Base-by-base conservation (phyloP, 2,888 invertebrate species). In the Cantharis lateralis region DNA sequence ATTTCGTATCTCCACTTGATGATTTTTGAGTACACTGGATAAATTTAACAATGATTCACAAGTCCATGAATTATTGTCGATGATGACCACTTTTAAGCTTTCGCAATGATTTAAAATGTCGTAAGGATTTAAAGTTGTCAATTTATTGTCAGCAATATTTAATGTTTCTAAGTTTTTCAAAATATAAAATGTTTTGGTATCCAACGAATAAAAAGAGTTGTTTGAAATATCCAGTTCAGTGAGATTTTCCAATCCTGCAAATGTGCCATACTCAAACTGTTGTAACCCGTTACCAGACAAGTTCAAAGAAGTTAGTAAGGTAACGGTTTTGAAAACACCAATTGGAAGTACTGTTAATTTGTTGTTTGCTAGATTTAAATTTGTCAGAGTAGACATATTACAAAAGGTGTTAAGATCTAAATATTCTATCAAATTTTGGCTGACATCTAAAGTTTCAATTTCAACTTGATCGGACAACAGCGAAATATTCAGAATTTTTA, bases 361-460 rank as follows among this genome's bases (percentile, higher is more conserved):
- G 15, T 73, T 73, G 10, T 73, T 68, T 62, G 68, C 61, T 15
- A 73, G 28, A 28, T 62, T 62, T 15, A 73, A 62, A 20, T 26
- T 10, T 15, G 1, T 62, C 9, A 73, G n/a, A 10, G 16, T 16
- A 4, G 16, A 13, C 5, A 62, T 11, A 61, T 26, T 16, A 5
- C 0, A 15, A 26, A 68, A 73, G 15, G 26, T 7, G 3, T 61
- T 16, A 1, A 4, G 2, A n/a, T 11, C 15, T 11, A 73, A 15
- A 61, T 62, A 11, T 26, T 24, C 48, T 10, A 73, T 24, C 15
- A 68, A 26, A 73, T 68, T 68, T 10, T 73, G 11, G 61, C 68
- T 61, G 3, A 73, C 61, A 26, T 73, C 68, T 15, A 73, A 62
- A 4, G 16, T 68, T 13, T n/a, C 5, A 15, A 73, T 26, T 10